These are phyloP conservation scores for Xerus inauris DNA, from an alignment of 2,113 vertebrate species.

Conservation along the genomic window DNA sequence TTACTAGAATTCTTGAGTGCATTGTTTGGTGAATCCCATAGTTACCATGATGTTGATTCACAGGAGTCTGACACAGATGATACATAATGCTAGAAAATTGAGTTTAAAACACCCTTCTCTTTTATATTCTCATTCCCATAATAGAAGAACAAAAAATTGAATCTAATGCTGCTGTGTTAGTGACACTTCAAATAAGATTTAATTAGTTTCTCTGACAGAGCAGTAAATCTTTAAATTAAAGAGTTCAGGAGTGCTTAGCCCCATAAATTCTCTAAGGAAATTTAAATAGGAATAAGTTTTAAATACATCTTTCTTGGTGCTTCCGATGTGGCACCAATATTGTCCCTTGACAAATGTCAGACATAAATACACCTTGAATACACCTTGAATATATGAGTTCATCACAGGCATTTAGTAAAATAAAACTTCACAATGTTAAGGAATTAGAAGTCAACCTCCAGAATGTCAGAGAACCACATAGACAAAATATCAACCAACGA, in stretches of 20 bases:
- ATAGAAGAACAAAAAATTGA: slow-evolving; percentile 70
- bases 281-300: slow-evolving; percentile 75
- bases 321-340: slow-evolving; percentile 53
- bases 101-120: slow-evolving; percentile 63
- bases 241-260: slow-evolving; percentile 70
- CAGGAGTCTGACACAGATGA: slow-evolving; percentile 51
- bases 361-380: slow-evolving; percentile 54
- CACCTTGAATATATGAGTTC: background rate
- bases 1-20: slow-evolving; percentile 45
- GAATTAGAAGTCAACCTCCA: background rate
- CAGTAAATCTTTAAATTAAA: slow-evolving; percentile 82
- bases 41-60: background rate
- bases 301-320: slow-evolving; percentile 60
- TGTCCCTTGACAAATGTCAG: slow-evolving; percentile 50
- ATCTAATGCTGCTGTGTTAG: slow-evolving; percentile 59
- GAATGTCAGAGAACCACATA: slow-evolving; percentile 11
- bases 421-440: background rate
- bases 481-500: background rate
- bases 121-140: slow-evolving; percentile 62
- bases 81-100: slow-evolving; percentile 65
- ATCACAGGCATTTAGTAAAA: slow-evolving; percentile 40
- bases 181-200: slow-evolving; percentile 80
- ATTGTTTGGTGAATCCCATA: slow-evolving; percentile 34
- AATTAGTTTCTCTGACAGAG: slow-evolving; percentile 79
- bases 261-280: slow-evolving; percentile 74